Percentiles rank a stretch among this genome's conserved stretches.
Conservation (phyloP, 1,140 invertebrate species). For the Tetramorium parvispinum region DNA sequence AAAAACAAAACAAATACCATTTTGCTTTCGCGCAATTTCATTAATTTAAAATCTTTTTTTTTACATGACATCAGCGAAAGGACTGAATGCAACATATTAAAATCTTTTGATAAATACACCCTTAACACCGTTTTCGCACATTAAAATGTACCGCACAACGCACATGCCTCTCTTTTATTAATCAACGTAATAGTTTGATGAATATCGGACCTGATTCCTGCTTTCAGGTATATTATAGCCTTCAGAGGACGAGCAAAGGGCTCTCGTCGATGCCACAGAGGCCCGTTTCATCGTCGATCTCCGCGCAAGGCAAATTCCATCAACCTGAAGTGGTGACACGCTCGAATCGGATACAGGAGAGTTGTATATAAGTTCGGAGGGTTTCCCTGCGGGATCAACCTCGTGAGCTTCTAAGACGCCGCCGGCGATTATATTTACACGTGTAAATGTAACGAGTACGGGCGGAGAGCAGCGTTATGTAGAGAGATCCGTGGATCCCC, state of each 20-base stretch:
- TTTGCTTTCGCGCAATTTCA: background rate
- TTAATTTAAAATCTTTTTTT: conserved; percentile 1
- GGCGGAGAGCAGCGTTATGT: background rate
- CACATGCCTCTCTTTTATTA: background rate
- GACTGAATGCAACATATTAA: background rate
- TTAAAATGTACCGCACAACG: background rate
- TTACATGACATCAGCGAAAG: background rate
- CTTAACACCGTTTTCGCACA: background rate
- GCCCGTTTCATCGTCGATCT: conserved; percentile 80
- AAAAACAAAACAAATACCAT: background rate
- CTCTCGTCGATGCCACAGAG: conserved; percentile 85
- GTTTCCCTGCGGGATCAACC: conserved; percentile 38
- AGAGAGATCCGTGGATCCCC: background rate
- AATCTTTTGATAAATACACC: background rate
- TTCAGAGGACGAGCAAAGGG: conserved; percentile 88
- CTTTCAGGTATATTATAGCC: conserved; percentile 88
- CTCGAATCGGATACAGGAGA: conserved; percentile 93
- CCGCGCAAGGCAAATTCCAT: conserved; percentile 84
- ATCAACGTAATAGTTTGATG: background rate
- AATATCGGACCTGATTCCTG: conserved; percentile 24
- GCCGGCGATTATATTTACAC: conserved; percentile 57
- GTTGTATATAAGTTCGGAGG: conserved; percentile 90
- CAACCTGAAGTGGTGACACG: conserved; percentile 93
- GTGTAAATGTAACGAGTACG: conserved; percentile 45
- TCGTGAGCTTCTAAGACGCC: conserved; percentile 46